Evolutionary conservation across 1,140 invertebrate species (phyloP), one percentile per base, ranked within the genome.

Genomic region (Lepidurus couesii): DNA sequence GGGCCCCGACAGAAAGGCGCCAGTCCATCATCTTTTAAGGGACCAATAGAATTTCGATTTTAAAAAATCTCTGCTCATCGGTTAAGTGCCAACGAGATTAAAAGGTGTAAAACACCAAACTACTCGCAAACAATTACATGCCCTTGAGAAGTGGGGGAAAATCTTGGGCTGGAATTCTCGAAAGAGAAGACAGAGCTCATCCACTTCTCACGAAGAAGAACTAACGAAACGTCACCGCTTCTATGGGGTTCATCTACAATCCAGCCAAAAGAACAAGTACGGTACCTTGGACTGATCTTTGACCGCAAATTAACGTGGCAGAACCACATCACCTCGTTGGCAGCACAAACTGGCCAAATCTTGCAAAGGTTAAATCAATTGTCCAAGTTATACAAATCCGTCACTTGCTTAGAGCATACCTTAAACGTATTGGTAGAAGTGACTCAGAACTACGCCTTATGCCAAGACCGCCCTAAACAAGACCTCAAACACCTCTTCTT

Each of bases 291-390:
- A 43, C 1, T 5, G 42, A 44, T n/a, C 42, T 76, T 76, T n/a
- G 75, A 76, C 75, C 42, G 42, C n/a, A 76, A 76, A 44, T 42
- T 76, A 43, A 44, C 75, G 9, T 76, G 75, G 75, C n/a, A 43
- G 1, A 21, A n/a, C 42, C 75, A 76, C 75, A 76, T 76, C n/a
- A n/a, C 42, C 21, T 44, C 42, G 44, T n/a, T 42, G 75, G 75
- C 75, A 76, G 21, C 75, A 76, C 21, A 76, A 6, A 44, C 5
- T n/a, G 44, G 24, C 75, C 44, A 44, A 11, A 42, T n/a, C 42
- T n/a, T 76, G 2, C 75, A 5, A 42, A 44, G n/a, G n/a, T 6
- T 44, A 44, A 76, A 44, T 2, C 75, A 44, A 16, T 42, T 75
- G 42, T 10, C 11, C 24, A 34, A 24, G 24, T 34, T 34, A 24